A percentile compares a stretch with the other conserved stretches of the same genome.
Conservation (phyloP, 2,888 invertebrate species). For the Diarsia mendica region DNA sequence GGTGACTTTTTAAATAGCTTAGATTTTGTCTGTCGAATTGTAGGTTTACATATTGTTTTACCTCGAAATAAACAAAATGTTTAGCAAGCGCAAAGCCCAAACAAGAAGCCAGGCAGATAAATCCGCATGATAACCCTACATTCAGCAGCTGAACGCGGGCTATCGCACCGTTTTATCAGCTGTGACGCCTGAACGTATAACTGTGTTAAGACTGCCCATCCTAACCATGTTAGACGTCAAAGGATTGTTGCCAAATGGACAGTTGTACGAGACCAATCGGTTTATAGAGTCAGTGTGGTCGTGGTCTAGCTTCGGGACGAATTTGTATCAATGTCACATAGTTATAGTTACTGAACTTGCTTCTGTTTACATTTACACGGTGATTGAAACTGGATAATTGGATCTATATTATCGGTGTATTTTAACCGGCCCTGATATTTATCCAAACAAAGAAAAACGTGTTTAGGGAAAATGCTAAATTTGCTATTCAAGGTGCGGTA, state of each 20-base stretch:
- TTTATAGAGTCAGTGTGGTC: conserved; percentile 4
- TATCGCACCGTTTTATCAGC: conserved; percentile 30
- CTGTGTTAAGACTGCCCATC: conserved; percentile 17
- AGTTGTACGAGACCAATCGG: conserved; percentile 21
- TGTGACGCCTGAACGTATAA: conserved; percentile 41
- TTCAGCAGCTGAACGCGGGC: conserved; percentile 29
- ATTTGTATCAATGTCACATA: background rate
- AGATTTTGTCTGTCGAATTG: too few relatives aligned
- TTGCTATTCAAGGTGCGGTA: background rate
- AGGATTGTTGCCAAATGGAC: conserved; percentile 22
- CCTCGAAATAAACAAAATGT: too few relatives aligned
- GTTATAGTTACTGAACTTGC: background rate
- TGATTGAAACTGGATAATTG: background rate
- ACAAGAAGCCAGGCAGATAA: background rate
- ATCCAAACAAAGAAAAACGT: background rate
- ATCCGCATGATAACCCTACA: background rate
- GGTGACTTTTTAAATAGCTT: too few relatives aligned
- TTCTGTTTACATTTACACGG: background rate
- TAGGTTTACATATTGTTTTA: too few relatives aligned
- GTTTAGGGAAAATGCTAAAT: background rate
- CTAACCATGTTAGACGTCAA: conserved; percentile 34
- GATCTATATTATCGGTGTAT: too few relatives aligned
- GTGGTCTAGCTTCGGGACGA: background rate
- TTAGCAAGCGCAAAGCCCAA: background rate
- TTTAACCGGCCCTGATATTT: too few relatives aligned